Conservation (phyloP, 2,113 vertebrate species). For the Rafetus swinhoei region DNA sequence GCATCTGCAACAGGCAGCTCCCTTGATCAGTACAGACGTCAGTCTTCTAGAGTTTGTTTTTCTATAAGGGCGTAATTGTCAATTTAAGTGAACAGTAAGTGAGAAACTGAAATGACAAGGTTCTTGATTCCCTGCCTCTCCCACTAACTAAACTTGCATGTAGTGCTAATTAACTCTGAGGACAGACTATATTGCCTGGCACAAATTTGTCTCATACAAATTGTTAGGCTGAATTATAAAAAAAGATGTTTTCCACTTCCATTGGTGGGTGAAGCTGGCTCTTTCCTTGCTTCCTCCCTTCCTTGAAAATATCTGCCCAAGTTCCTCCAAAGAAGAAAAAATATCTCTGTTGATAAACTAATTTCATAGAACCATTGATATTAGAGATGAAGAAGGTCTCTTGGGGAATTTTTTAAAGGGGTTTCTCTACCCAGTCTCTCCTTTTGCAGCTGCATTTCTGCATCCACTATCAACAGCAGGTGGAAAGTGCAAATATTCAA, state of each 20-base stretch:
- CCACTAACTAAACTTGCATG: slow-evolving; percentile 51
- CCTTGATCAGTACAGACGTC: slow-evolving; percentile 57
- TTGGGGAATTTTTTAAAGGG: not conserved
- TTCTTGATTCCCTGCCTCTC: slow-evolving; percentile 43
- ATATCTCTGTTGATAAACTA: not conserved
- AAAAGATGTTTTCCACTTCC: not conserved
- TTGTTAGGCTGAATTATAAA: slow-evolving; percentile 26
- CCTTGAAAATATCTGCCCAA: not conserved
- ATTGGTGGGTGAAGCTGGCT: not conserved
- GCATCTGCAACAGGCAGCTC: slow-evolving; percentile 51
- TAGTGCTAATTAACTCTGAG: slow-evolving; percentile 55
- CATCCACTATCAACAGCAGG: not conserved
- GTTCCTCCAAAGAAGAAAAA: not conserved
- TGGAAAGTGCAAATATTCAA: not conserved
- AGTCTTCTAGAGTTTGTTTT: slow-evolving; percentile 51
- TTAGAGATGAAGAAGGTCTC: not conserved
- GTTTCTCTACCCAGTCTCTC: not conserved
- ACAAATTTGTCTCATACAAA: slow-evolving; percentile 28
- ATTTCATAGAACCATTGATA: not conserved
- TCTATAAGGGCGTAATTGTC: slow-evolving; percentile 25
- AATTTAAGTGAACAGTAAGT: slow-evolving; percentile 37
- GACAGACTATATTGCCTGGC: not conserved
- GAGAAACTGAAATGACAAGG: slow-evolving; percentile 35
- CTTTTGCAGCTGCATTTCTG: not conserved
- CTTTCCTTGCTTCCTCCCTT: not conserved